phyloP scores from a whole-genome alignment of 2,113 vertebrate genomes.

The Malurus alboscapulatus region DNA sequence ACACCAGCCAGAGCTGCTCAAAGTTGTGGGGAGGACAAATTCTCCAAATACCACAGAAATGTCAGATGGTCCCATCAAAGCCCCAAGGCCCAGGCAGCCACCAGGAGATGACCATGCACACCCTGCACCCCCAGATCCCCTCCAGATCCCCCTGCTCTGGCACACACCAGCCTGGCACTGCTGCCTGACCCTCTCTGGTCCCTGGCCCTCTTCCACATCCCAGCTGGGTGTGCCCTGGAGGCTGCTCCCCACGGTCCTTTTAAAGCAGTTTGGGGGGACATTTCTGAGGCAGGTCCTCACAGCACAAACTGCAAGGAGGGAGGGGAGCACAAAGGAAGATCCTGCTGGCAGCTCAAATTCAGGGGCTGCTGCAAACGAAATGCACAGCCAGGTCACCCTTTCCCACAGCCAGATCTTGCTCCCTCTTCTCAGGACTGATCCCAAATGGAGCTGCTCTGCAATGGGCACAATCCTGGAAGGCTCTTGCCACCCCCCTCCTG shows the following conservation, averaged over 20 bases:
- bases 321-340: neutral
- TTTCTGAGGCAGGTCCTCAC: neutral
- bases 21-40: neutral
- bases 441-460: fast-evolving
- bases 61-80: fast-evolving
- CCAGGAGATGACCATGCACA: neutral
- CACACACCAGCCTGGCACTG: fast-evolving
- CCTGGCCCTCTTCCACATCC: neutral
- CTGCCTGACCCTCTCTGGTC: neutral
- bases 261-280: neutral
- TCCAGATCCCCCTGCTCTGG: neutral
- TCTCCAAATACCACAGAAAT: neutral
- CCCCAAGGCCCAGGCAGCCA: neutral
- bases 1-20: fast-evolving
- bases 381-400: neutral
- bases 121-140: fast-evolving
- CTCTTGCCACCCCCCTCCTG: neutral
- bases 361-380: neutral
- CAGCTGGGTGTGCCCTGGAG: neutral
- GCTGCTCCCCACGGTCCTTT: neutral
- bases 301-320: neutral
- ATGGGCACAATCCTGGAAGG: neutral
- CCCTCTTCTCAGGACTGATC: neutral
- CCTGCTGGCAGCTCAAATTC: neutral
- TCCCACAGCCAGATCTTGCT: neutral